Evolutionary conservation across 2,888 invertebrate species (phyloP).

Genomic region (Andrena flavipes): DNA sequence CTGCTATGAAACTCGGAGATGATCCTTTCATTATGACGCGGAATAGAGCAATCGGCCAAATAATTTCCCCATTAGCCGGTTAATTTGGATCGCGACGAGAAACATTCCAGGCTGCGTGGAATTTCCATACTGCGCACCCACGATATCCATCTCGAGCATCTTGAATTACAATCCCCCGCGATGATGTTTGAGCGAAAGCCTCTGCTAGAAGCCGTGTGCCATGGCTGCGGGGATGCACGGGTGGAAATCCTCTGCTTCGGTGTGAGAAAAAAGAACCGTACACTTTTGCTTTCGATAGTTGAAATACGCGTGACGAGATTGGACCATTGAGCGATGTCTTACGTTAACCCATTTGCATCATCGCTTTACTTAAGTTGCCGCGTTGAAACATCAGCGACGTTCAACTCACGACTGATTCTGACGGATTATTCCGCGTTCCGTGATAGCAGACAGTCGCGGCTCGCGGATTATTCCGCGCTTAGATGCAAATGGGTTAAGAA

Average conservation of each 20-base stretch:
- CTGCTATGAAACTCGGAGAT: constrained; percentile 33
- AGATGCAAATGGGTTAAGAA: too few relatives aligned
- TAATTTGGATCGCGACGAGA: constrained; percentile 49
- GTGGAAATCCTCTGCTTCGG: not conserved
- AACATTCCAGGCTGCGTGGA: constrained; percentile 34
- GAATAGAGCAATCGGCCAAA: constrained; percentile 45
- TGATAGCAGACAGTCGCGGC: too few relatives aligned
- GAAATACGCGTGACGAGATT: too few relatives aligned
- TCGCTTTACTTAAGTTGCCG: too few relatives aligned
- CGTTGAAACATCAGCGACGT: too few relatives aligned
- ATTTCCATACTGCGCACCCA: constrained; percentile 30
- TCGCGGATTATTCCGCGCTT: too few relatives aligned
- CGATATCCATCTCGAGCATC: constrained; percentile 8
- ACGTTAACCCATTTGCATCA: too few relatives aligned
- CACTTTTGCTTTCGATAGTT: not conserved
- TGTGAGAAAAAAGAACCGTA: not conserved
- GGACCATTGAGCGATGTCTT: not conserved
- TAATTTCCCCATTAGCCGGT: constrained; percentile 56
- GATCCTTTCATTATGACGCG: constrained; percentile 58
- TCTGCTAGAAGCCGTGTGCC: not conserved
- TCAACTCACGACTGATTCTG: too few relatives aligned
- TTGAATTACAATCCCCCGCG: constrained; percentile 7
- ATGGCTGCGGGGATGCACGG: not conserved
- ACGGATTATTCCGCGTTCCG: too few relatives aligned
- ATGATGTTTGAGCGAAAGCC: constrained; percentile 28